phyloP scores from a whole-genome alignment of 2,888 invertebrate genomes.

The Drosophila rellima region DNA sequence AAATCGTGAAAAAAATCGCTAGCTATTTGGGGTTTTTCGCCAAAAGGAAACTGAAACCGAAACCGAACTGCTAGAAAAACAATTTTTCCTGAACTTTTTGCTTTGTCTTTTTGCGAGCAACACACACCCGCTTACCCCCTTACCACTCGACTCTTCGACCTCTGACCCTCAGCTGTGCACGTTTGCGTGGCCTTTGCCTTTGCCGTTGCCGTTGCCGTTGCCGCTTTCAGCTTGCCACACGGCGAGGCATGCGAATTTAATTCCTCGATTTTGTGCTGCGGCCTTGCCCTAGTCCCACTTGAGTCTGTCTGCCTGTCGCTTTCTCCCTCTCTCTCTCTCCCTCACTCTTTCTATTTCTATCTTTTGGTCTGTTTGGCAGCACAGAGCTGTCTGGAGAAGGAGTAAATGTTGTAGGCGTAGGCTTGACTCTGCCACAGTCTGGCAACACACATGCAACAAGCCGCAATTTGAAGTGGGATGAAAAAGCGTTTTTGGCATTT shows the following conservation, averaged over 20 bases:
- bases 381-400: constrained; percentile 27
- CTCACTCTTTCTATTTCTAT: constrained; percentile 1
- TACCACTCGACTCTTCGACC: background rate
- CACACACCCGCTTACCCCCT: background rate
- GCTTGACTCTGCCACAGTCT: constrained; percentile 33
- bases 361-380: constrained; percentile 16
- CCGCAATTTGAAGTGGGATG: constrained; percentile 30
- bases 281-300: constrained; percentile 84
- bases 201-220: constrained; percentile 58
- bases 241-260: constrained; percentile 72
- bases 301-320: constrained; percentile 39
- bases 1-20: constrained; percentile 80
- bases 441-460: constrained; percentile 33
- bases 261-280: constrained; percentile 71
- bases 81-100: constrained; percentile 72
- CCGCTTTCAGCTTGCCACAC: constrained; percentile 39
- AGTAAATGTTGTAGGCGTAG: constrained; percentile 32
- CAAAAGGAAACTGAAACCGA: constrained; percentile 65
- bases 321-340: constrained; percentile 5
- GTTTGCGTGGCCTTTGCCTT: constrained; percentile 69
- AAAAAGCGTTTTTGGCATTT: constrained; percentile 52
- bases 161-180: constrained; percentile 29
- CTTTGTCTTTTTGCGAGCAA: constrained; percentile 51
- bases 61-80: constrained; percentile 73
- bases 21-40: constrained; percentile 74